phyloP scores from a whole-genome alignment of 2,797 vertebrate species.

The Mastacembelus armatus region DNA sequence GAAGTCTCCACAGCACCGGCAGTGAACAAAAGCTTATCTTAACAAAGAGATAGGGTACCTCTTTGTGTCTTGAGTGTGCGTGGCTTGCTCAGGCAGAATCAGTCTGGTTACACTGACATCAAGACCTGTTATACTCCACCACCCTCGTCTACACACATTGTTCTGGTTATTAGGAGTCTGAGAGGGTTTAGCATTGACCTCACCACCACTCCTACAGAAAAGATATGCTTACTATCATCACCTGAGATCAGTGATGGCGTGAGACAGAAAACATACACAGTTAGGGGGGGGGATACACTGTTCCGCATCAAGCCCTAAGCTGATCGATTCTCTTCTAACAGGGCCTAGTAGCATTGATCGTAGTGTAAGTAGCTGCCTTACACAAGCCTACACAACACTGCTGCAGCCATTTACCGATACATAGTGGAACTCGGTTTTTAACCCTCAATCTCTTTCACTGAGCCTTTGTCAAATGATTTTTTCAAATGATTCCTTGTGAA shows the following conservation, averaged over 20 bases:
- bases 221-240: slow-evolving; percentile 61
- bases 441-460: slow-evolving; percentile 8
- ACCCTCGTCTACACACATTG: slow-evolving; percentile 19
- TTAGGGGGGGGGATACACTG: slow-evolving; percentile 66
- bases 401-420: slow-evolving; percentile 39
- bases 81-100: slow-evolving; percentile 16
- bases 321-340: slow-evolving; percentile 79
- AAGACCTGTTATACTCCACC: slow-evolving; percentile 43
- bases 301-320: slow-evolving; percentile 76
- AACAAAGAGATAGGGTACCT: slow-evolving; percentile 6
- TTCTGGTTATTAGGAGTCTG: slow-evolving; percentile 62
- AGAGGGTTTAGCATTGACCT: slow-evolving; percentile 56
- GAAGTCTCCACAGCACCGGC: slow-evolving; percentile 3
- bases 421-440: slow-evolving; percentile 32
- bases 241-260: slow-evolving; percentile 62
- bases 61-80: not conserved
- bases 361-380: slow-evolving; percentile 76
- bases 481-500: slow-evolving; percentile 15
- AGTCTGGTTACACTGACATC: slow-evolving; percentile 43
- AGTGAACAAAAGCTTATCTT: slow-evolving; percentile 2
- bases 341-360: slow-evolving; percentile 79
- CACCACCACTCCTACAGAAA: slow-evolving; percentile 54
- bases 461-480: not conserved
- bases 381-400: slow-evolving; percentile 58
- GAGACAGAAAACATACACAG: slow-evolving; percentile 46